Evolutionary conservation across 2,888 invertebrate genomes (phyloP), one percentile per base, ranked within the genome.

Genomic region (Melanargia galathea): DNA sequence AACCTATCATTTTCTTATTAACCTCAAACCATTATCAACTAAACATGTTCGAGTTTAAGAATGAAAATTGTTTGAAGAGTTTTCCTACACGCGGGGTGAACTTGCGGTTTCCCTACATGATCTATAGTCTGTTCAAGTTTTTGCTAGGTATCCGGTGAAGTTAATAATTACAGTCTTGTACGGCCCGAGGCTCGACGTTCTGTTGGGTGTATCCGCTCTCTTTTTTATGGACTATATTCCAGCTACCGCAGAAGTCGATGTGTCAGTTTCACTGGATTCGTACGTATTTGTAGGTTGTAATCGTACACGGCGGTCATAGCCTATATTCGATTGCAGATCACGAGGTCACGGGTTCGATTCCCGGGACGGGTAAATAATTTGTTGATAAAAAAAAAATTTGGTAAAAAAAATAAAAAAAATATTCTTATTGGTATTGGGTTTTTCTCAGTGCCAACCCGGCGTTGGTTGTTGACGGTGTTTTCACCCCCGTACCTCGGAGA

Each of bases 91-190:
- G 26, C 22, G 20, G n/a, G 1, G 30, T 18, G 6, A 55, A 46
- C 48, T 58, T 62, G 24, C 20, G 45, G 49, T 56, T 56, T 40
- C 57, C 63, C 57, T 66, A 45, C 64, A 64, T 65, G 67, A 70
- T 67, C 68, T 70, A 69, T 61, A 67, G 70, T 75, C 78, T 75
- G 74, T 75, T 73, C 80, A 67, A 80, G 76, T 86, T 86, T 85
- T 84, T 85, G 80, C 76, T 73, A 75, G 71, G 75, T 79, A 82
- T 84, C 85, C 86, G 84, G 80, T 69, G 77, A 80, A 74, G 78
- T 76, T 77, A 79, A 81, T 85, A 81, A 85, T 83, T 81, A 77
- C 75, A 74, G 75, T 74, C 74, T 71, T 72, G 70, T 72, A 68
- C 70, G 73, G 67, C 72, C 65, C 65, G 72, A 65, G 73, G 76